Evolutionary conservation across 2,113 vertebrate species (phyloP), one percentile per base, ranked within the genome.

Genomic region (Pedetes capensis): DNA sequence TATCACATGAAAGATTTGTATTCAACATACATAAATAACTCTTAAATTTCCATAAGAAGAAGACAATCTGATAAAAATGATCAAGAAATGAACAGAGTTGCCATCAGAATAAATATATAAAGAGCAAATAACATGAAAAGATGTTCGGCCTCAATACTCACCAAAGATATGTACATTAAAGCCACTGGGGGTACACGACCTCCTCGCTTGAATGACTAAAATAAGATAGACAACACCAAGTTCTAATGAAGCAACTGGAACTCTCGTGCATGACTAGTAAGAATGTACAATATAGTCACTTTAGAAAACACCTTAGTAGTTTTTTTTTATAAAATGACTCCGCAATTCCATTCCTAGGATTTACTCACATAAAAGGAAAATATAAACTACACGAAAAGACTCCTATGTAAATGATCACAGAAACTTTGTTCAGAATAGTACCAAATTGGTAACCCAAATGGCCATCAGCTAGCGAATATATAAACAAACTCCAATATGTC

Each of bases 341-440:
- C 59, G 72, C 5, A 91, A 61, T 90, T 93, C 32, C 29, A 84
- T 87, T 84, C 47, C 27, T 64, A 83, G 37, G 5, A 89, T 57
- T 66, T 68, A 68, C 34, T 14, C 66, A n/a, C 44, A 66, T 96
- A 53, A 90, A 95, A 87, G 51, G 49, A 84, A 91, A 95, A 72
- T 34, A 89, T 61, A 85, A 93, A 76, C 64, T 91, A 76, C 27
- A 66, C 27, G n/a, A 64, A 71, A 92, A 81, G n/a, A 47, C 32
- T 72, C n/a, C 39, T 37, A 4, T n/a, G 32, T 63, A 75, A 85
- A 78, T 66, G 6, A 88, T 86, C 34, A 25, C 8, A 87, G 55
- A 81, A 32, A n/a, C 34, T 94, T 86, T 82, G 85, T 51, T 88
- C 49, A 88, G 42, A 91, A 81, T 18, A 74, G 10, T 68, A 20